Percentiles rank a stretch among this genome's conserved stretches.
These are phyloP conservation scores for Eidolon helvum DNA, from an alignment of 2,113 vertebrate species.

Conservation along the genomic window DNA sequence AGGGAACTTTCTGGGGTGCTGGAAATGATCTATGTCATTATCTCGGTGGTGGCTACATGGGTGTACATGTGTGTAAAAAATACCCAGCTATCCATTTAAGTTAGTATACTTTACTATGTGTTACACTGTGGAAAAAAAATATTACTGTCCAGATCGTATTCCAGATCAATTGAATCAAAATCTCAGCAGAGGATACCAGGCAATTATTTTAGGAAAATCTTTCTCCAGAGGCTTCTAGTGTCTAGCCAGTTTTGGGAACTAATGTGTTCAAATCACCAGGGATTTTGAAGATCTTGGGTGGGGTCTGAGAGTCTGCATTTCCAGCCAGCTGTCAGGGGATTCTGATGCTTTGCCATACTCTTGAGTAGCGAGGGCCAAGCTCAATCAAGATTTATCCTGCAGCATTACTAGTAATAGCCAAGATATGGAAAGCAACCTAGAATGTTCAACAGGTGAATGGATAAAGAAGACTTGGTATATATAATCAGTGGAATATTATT, in stretches of 20 bases:
- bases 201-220: background rate
- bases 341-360: background rate
- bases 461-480: background rate
- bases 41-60: background rate
- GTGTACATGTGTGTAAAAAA: background rate
- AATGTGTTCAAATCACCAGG: background rate
- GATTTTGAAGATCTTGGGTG: background rate
- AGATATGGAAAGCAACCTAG: no score
- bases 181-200: background rate
- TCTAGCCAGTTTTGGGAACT: background rate
- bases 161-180: background rate
- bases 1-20: background rate
- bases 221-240: background rate
- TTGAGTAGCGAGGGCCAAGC: background rate
- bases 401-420: background rate
- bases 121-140: background rate
- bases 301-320: background rate
- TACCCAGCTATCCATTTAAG: background rate
- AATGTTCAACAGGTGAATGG: background rate
- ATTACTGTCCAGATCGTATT: background rate
- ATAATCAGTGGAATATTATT: background rate
- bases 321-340: no score
- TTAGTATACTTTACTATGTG: background rate
- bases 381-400: background rate
- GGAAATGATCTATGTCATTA: background rate